Evolutionary conservation across 2,888 invertebrate genomes (phyloP).

Genomic region (Eupelmus urozonus): DNA sequence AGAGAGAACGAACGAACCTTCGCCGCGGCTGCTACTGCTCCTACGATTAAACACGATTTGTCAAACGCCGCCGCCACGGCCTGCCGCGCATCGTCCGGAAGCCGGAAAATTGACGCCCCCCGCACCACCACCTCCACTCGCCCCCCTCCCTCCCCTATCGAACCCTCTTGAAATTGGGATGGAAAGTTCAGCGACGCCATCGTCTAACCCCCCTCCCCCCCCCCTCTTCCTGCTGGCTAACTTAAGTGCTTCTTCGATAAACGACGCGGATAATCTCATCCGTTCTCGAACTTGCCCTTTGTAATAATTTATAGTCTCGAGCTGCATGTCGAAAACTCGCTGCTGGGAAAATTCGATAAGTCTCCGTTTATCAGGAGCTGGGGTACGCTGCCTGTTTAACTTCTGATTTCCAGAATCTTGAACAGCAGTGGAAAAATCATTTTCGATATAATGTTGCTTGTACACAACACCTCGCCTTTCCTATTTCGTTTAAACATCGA

Average conservation of each 20-base stretch:
- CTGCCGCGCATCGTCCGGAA: slow-evolving; percentile 11
- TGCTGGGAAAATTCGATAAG: slow-evolving; percentile 16
- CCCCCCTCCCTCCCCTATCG: neutral
- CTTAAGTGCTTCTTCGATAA: slow-evolving; percentile 36
- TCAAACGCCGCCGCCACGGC: slow-evolving; percentile 40
- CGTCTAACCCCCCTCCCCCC: neutral
- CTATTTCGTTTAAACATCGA: too few species aligned
- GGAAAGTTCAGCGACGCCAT: slow-evolving; percentile 22
- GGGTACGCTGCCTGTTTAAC: too few species aligned
- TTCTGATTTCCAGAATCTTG: too few species aligned
- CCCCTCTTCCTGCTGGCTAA: neutral
- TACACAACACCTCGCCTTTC: too few species aligned
- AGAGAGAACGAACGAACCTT: neutral
- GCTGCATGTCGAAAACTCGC: neutral
- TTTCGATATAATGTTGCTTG: too few species aligned
- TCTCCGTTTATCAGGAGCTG: neutral
- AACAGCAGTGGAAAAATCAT: too few species aligned
- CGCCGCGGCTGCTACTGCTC: neutral
- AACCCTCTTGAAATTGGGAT: slow-evolving; percentile 20
- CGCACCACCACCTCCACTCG: neutral
- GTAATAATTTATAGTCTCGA: slow-evolving; percentile 34
- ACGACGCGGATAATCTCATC: slow-evolving; percentile 37
- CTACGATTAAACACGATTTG: slow-evolving; percentile 42
- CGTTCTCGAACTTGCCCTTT: slow-evolving; percentile 36
- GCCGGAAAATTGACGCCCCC: slow-evolving; percentile 30